phyloP scores from a whole-genome alignment of 2,113 vertebrate species.

The Dromas ardeola region DNA sequence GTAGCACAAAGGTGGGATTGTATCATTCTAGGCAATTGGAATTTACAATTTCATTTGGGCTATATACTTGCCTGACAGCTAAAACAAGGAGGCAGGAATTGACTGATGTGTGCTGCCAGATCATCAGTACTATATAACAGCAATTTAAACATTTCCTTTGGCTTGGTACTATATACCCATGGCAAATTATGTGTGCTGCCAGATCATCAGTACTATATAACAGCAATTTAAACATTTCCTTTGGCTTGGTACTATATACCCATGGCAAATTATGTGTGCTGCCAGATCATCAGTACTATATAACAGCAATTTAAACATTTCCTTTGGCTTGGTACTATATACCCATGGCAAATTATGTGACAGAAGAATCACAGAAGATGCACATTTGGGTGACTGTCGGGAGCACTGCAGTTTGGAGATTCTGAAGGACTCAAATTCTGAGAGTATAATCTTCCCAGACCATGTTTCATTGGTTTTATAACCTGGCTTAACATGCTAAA shows the following conservation, averaged over 20 bases:
- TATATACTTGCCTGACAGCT: neutral
- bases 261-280: neutral
- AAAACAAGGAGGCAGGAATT: neutral
- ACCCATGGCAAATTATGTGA: neutral
- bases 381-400: neutral
- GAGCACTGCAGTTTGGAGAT: neutral
- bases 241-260: neutral
- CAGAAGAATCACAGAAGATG: neutral
- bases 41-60: neutral
- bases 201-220: neutral
- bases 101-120: neutral
- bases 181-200: neutral
- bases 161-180: neutral
- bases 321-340: neutral
- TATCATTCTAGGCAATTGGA: neutral
- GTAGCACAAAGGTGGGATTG: neutral
- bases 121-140: neutral
- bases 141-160: neutral
- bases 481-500: neutral
- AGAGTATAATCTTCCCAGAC: neutral
- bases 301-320: neutral
- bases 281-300: neutral
- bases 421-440: neutral
- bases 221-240: neutral
- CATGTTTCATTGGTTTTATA: slow-evolving; percentile 20